Conservation (phyloP, 2,888 invertebrate species). For the Macaria liturata region DNA sequence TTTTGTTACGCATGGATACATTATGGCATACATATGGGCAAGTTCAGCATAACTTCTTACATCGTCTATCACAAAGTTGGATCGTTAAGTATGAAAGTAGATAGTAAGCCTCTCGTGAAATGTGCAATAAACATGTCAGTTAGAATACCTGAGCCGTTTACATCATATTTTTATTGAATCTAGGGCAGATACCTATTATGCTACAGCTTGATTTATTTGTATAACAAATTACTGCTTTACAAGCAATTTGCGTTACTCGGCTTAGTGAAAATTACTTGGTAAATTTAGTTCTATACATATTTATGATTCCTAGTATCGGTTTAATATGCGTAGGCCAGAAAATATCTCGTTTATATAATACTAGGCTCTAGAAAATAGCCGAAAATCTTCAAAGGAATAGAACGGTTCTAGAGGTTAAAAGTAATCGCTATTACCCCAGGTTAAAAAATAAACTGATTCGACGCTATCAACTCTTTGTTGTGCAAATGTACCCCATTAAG, state of each 20-base stretch:
- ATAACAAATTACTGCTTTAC: no score
- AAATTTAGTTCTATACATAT: no score
- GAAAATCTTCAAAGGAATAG: no score
- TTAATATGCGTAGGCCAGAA: no score
- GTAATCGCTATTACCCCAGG: conserved; percentile 22
- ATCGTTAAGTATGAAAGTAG: conserved; percentile 52
- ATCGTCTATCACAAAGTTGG: conserved; percentile 49
- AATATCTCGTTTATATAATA: no score
- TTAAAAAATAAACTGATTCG: conserved; percentile 46
- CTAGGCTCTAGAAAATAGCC: no score
- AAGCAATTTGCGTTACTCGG: no score
- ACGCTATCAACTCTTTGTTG: conserved; percentile 59
- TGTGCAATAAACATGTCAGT: conserved; percentile 42
- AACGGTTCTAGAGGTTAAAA: conserved; percentile 10
- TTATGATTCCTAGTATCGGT: no score
- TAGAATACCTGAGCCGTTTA: conserved; percentile 31
- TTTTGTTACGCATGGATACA: conserved; percentile 31
- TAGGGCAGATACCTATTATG: no score
- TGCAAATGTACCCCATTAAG: conserved; percentile 53
- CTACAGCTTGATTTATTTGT: no score
- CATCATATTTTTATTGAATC: neutral
- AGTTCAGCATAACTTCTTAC: conserved; percentile 41
- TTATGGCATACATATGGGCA: conserved; percentile 20
- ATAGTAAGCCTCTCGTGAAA: conserved; percentile 47
- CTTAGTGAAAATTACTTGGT: no score